phyloP scores from a whole-genome alignment of 2,888 invertebrate species.

The Agrotis ipsilon region DNA sequence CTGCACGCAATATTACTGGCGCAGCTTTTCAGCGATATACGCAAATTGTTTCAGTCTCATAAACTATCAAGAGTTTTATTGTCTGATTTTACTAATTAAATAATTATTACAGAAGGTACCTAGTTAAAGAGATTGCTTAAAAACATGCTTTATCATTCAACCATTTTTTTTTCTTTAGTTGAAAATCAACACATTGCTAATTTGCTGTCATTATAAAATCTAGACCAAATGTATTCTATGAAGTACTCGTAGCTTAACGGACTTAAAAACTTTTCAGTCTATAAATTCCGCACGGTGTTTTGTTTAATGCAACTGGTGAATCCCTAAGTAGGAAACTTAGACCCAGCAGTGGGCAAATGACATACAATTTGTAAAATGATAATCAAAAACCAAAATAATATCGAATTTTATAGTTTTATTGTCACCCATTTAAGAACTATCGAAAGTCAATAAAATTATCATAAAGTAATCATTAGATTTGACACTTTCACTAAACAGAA shows the following conservation, averaged over 20 bases:
- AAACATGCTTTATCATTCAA: background rate
- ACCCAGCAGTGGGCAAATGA: too few relatives aligned
- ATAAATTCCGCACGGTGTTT: too few relatives aligned
- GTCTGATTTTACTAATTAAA: background rate
- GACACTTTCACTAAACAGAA: conserved; percentile 70
- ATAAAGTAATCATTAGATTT: conserved; percentile 57
- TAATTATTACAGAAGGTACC: background rate
- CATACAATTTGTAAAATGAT: conserved; percentile 4
- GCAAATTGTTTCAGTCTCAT: background rate
- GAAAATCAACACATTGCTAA: too few relatives aligned
- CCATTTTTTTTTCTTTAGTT: background rate
- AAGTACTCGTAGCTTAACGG: too few relatives aligned
- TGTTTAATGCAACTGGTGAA: too few relatives aligned
- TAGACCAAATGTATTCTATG: too few relatives aligned
- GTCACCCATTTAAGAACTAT: conserved; percentile 25
- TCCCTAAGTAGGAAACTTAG: too few relatives aligned
- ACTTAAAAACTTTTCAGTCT: too few relatives aligned
- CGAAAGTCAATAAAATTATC: conserved; percentile 69
- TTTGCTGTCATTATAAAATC: too few relatives aligned
- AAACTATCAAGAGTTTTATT: background rate
- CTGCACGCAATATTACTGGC: conserved; percentile 10
- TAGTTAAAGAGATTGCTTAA: too few relatives aligned
- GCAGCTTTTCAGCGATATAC: conserved; percentile 6
- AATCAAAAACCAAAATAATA: conserved; percentile 6
- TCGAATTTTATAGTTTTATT: conserved; percentile 20